These are phyloP conservation scores for Pitta sordida DNA, from an alignment of 2,113 vertebrate species.

Conservation along the genomic window DNA sequence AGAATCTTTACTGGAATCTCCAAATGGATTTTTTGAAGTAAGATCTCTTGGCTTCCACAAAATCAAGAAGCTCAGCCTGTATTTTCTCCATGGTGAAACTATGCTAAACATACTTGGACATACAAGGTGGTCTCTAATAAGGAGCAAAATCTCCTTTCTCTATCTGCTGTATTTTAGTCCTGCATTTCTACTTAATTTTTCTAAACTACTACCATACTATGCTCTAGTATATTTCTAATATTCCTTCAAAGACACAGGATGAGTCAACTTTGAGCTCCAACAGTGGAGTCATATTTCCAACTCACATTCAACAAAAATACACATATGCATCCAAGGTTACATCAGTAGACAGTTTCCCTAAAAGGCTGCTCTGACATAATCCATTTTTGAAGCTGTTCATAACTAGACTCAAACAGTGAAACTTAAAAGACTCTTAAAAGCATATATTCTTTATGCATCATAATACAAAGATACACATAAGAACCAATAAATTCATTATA, in stretches of 20 bases:
- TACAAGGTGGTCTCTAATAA: not conserved
- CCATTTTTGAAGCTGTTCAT: not conserved
- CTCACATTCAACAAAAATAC: not conserved
- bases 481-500: not conserved
- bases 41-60: not conserved
- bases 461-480: not conserved
- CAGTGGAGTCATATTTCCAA: not conserved
- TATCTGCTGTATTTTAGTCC: not conserved
- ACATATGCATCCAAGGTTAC: not conserved
- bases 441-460: not conserved
- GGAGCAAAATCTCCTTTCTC: not conserved
- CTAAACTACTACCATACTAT: not conserved
- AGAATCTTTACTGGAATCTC: not conserved
- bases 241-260: not conserved
- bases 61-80: not conserved
- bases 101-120: fast-evolving
- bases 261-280: not conserved
- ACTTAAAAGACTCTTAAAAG: not conserved
- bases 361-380: not conserved
- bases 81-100: not conserved
- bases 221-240: not conserved
- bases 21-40: not conserved
- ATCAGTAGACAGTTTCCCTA: not conserved
- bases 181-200: not conserved
- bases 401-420: not conserved